phyloP scores from a whole-genome alignment of 2,888 invertebrate species.

The Lasioglossum pauxillum region DNA sequence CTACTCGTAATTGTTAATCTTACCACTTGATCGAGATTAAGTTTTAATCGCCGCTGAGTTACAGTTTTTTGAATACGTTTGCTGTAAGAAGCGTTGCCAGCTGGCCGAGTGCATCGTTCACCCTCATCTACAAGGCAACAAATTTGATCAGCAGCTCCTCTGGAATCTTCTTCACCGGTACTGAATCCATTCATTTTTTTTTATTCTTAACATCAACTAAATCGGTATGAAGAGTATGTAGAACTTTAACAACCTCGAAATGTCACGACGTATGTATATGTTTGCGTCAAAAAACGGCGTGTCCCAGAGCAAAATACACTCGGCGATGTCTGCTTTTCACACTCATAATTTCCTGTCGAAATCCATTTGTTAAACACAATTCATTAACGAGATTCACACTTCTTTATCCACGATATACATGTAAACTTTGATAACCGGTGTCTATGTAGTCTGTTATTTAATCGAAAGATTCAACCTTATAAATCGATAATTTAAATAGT shows the following conservation, averaged over 20 bases:
- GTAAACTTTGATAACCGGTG: neutral
- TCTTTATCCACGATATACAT: neutral
- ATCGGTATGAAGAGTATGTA: constrained; percentile 58
- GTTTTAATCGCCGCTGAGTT: constrained; percentile 94
- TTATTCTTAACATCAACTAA: constrained; percentile 63
- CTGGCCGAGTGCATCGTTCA: constrained; percentile 93
- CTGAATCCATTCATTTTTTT: constrained; percentile 93
- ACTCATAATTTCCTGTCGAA: constrained; percentile 43
- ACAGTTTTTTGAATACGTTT: constrained; percentile 98
- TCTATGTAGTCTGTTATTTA: constrained; percentile 11
- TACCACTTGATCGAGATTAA: constrained; percentile 93
- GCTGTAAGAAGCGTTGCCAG: constrained; percentile 98
- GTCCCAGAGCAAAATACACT: constrained; percentile 51
- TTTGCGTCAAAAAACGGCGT: constrained; percentile 58
- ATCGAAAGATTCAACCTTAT: constrained; percentile 33
- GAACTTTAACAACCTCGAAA: constrained; percentile 62
- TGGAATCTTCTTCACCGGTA: constrained; percentile 95
- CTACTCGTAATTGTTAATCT: constrained; percentile 74
- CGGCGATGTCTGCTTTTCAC: constrained; percentile 47
- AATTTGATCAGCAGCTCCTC: constrained; percentile 94
- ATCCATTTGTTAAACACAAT: constrained; percentile 44
- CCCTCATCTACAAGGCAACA: constrained; percentile 97
- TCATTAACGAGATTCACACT: neutral
- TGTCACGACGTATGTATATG: constrained; percentile 38
- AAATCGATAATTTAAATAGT: constrained; percentile 58